Evolutionary conservation across 2,113 vertebrate species (phyloP), one percentile per base, ranked within the genome.

Genomic region (Macroglossus sobrinus): DNA sequence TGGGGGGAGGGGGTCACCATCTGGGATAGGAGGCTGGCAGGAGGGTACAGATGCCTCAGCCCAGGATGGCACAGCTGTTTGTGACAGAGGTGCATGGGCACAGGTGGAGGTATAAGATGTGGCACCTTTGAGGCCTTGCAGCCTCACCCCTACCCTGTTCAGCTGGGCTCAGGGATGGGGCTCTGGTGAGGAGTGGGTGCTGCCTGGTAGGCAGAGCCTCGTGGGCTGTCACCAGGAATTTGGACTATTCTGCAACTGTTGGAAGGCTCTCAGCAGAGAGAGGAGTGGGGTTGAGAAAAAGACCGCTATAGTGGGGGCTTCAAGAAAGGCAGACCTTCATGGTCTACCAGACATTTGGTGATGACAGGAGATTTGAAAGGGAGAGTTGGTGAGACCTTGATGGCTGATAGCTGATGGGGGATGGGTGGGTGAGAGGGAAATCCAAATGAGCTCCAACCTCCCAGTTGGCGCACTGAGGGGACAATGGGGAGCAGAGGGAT

Each of bases 311-410:
- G 19, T 63, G 33, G 43, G 57, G 43, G 7, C 80, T 86, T 18
- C 4, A 24, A 38, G 50, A 63, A 33, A 4, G 33, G 24, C 30
- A 0, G 3, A 21, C 28, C n/a, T 79, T 30, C 0, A 0, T 26
- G 21, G 72, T 35, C 33, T 80, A 55, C 75, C 19, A 8, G 66
- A 61, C 15, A 14, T 0, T 4, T 3, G 0, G 15, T 26, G 63
- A 40, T 12, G 40, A 53, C 0, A 0, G 26, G 63, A 69, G 38
- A 38, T 61, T 28, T 33, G 26, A 35, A 45, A 47, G 43, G 45
- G 1, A 6, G 21, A 22, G 38, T 55, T 30, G 0, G 26, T 16
- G 11, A 55, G 40, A 53, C 26, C 68, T 75, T 75, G 55, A 45
- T 24, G 28, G 10, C 64, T 0, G 3, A 7, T 12, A 43, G 45